Evolutionary conservation across 1,140 invertebrate species (phyloP).

Genomic region (Mercenaria mercenaria): DNA sequence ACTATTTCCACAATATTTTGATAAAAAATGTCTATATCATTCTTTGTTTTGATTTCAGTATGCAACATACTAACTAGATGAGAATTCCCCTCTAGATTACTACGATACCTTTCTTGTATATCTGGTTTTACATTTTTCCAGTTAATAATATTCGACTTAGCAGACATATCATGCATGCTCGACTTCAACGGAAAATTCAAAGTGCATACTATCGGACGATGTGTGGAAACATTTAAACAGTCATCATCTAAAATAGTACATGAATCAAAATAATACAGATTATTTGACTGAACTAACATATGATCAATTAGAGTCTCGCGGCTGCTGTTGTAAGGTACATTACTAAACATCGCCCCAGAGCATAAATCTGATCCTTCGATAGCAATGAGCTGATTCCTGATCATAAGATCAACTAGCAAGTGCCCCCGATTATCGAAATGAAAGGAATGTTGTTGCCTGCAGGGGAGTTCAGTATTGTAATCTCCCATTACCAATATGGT

Average conservation of each 20-base stretch:
- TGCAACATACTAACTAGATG: background rate
- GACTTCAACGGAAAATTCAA: background rate
- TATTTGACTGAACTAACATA: background rate
- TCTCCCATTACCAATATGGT: background rate
- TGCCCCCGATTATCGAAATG: background rate
- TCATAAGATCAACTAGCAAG: background rate
- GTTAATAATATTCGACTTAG: background rate
- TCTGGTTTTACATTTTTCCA: background rate
- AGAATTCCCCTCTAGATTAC: background rate
- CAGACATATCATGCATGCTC: background rate
- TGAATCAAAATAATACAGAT: background rate
- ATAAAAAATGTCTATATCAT: background rate
- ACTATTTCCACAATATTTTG: background rate
- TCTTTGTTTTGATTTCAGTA: background rate
- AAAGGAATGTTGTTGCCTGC: no score
- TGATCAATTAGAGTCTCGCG: constrained; percentile 7
- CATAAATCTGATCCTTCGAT: background rate
- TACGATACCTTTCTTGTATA: background rate
- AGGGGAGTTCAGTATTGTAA: constrained; percentile 14
- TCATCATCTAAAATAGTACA: constrained; percentile 4
- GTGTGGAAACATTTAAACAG: background rate
- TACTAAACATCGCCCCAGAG: background rate
- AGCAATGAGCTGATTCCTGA: background rate
- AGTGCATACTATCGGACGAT: constrained; percentile 1
- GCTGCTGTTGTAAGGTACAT: background rate